A percentile compares a stretch with the other conserved stretches of the same genome.
Conservation (phyloP, 64 coral and sea anemone genomes). For the Actinia equina region DNA sequence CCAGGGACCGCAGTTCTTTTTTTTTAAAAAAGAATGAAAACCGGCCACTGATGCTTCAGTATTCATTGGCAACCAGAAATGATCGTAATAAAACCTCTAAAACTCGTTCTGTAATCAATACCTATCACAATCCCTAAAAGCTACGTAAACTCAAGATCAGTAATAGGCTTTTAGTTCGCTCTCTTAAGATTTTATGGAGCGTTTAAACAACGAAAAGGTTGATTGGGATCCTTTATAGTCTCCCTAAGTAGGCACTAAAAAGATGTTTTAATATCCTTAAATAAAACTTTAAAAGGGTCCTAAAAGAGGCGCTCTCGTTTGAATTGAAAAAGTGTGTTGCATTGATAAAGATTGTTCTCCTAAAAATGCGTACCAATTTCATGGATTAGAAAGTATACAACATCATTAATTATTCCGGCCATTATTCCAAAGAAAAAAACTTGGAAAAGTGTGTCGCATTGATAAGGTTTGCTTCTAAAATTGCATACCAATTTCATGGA, state of each 20-base stretch:
- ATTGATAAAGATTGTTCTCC: too few relatives aligned
- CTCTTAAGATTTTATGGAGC: conserved; percentile 15
- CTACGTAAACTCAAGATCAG: background rate
- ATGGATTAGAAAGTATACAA: too few relatives aligned
- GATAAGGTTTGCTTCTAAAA: background rate
- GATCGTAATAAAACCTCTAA: background rate
- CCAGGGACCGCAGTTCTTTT: background rate
- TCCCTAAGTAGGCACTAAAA: conserved; percentile 7
- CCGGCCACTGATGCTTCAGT: background rate
- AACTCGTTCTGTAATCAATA: background rate
- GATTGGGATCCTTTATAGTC: background rate
- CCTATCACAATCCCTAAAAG: background rate
- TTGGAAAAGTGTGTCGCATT: background rate
- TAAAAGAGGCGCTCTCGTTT: background rate
- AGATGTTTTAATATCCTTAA: background rate
- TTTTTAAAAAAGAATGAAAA: background rate
- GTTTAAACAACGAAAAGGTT: background rate
- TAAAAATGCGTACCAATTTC: too few relatives aligned
- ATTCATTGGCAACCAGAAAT: background rate
- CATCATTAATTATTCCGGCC: background rate
- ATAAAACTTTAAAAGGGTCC: background rate
- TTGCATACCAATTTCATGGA: too few relatives aligned
- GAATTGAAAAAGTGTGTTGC: background rate
- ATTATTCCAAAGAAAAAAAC: background rate
- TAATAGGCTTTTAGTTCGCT: conserved; percentile 18